A percentile compares a stretch with the other conserved stretches of the same genome.
Conservation (phyloP, 2,113 vertebrate genomes). For the Platysternon megacephalum region DNA sequence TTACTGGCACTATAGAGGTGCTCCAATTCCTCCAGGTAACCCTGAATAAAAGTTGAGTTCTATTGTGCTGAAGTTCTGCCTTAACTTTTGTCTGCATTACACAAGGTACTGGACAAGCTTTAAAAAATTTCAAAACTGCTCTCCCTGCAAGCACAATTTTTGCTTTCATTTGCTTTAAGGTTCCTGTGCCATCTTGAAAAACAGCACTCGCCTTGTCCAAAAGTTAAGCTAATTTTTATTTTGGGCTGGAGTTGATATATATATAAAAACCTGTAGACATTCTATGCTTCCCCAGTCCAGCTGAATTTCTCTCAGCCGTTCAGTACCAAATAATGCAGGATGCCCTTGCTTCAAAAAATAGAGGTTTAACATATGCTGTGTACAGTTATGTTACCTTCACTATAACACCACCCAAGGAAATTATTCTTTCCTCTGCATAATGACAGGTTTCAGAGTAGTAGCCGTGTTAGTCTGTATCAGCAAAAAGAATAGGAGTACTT, state of each 20-base stretch:
- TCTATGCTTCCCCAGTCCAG: neutral
- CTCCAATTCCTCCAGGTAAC: neutral
- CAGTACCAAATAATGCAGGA: neutral
- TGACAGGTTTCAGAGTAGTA: too few relatives aligned
- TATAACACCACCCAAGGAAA: neutral
- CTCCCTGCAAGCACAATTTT: neutral
- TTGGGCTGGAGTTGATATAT: neutral
- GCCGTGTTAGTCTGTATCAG: too few relatives aligned
- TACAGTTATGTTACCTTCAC: neutral
- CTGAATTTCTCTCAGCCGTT: neutral
- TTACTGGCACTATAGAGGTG: too few relatives aligned
- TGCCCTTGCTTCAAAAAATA: neutral
- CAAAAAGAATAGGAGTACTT: too few relatives aligned
- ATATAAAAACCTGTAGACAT: neutral
- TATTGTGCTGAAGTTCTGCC: neutral
- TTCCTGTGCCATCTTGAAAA: neutral
- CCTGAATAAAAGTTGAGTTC: neutral
- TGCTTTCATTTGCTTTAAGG: neutral
- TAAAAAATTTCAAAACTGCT: neutral
- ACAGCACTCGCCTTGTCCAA: neutral
- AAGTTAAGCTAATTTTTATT: neutral
- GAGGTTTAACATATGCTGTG: neutral
- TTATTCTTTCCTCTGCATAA: neutral
- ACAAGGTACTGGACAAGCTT: neutral
- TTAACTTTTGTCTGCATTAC: neutral